These are phyloP conservation scores for Hermaeophaga mercurialis DNA, from an alignment of 2,888 invertebrate genomes.

Conservation along the genomic window DNA sequence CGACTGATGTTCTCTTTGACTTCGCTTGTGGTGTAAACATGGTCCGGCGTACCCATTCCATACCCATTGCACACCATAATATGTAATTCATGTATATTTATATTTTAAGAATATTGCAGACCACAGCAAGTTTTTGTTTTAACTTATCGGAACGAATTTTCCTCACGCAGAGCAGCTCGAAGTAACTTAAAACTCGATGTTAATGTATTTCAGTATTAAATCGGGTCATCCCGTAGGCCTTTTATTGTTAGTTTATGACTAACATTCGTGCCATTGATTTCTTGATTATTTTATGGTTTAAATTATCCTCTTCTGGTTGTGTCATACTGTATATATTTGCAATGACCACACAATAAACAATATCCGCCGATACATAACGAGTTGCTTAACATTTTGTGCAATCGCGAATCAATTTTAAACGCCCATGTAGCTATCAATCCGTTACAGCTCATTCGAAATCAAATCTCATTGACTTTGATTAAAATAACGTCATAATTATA, in stretches of 20 bases:
- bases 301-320: too few species aligned
- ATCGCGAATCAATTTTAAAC: background rate
- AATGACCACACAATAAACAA: background rate
- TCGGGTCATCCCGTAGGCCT: too few species aligned
- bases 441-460: background rate
- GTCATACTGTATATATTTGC: background rate
- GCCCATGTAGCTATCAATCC: background rate
- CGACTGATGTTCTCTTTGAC: background rate
- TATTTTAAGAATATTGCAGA: conserved; percentile 27
- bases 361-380: background rate
- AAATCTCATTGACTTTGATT: too few species aligned
- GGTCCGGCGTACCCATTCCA: background rate
- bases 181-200: too few species aligned
- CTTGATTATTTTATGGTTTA: too few species aligned
- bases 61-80: conserved; percentile 13
- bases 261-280: too few species aligned
- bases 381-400: background rate
- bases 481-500: too few species aligned
- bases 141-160: conserved; percentile 35
- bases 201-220: too few species aligned
- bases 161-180: too few species aligned
- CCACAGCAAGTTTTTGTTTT: conserved; percentile 38
- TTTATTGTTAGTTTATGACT: too few species aligned
- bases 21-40: background rate
- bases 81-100: conserved; percentile 26